phyloP scores from a whole-genome alignment of 2,113 vertebrate species.

The Corythaeola cristata region DNA sequence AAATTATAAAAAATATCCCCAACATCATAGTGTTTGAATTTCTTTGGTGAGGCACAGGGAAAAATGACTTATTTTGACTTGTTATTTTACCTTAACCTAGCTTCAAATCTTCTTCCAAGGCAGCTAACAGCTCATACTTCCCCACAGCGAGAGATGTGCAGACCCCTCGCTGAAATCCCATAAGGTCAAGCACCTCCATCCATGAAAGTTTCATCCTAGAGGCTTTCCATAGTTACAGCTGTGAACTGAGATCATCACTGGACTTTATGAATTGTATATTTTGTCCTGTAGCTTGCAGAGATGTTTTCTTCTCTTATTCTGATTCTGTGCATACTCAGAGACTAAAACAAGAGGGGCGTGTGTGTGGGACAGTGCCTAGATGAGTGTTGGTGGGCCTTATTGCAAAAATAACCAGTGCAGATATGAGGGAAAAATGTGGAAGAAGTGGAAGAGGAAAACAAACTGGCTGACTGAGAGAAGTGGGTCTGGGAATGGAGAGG shows the following conservation, averaged over 20 bases:
- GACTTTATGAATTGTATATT: background rate
- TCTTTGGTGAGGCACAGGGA: background rate
- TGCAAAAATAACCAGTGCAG: background rate
- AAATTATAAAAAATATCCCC: background rate
- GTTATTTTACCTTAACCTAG: background rate
- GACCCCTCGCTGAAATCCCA: background rate
- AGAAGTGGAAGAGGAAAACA: background rate
- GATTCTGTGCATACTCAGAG: background rate
- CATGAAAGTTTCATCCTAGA: background rate
- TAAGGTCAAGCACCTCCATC: background rate
- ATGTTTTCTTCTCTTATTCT: background rate
- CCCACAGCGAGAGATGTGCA: background rate
- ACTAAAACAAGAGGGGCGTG: fast-evolving
- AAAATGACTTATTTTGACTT: background rate
- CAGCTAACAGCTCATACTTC: background rate
- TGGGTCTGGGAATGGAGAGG: background rate
- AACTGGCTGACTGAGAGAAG: background rate
- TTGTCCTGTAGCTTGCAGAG: background rate
- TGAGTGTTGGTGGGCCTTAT: background rate
- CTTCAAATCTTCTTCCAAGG: background rate
- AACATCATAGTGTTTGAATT: background rate
- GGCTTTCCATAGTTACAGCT: background rate
- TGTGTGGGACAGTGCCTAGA: background rate
- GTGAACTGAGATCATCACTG: background rate
- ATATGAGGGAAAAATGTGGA: background rate